Percentiles rank a stretch among this genome's conserved stretches.
Evolutionary conservation across 1,140 invertebrate genomes (phyloP).

Genomic region (Parapsyche elsis): DNA sequence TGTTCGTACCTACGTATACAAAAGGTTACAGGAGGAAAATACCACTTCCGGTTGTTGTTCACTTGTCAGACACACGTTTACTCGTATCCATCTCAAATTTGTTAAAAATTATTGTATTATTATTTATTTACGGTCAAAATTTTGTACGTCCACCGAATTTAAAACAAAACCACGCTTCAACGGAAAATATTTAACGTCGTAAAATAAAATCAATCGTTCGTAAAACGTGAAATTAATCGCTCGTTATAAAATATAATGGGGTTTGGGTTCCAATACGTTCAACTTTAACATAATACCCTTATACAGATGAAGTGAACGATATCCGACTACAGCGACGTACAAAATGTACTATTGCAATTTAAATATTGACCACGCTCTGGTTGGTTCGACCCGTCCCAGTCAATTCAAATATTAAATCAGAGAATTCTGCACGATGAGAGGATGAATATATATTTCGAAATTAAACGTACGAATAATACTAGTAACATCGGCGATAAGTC

Average conservation of each 20-base stretch:
- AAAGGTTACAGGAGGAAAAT: too few species aligned
- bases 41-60: too few species aligned
- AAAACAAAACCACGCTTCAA: neutral
- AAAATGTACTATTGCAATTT: neutral
- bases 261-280: neutral
- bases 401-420: neutral
- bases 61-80: too few species aligned
- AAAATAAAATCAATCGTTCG: slow-evolving; percentile 24
- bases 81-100: too few species aligned
- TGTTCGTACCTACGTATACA: neutral
- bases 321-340: neutral
- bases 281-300: slow-evolving; percentile 3
- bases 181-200: neutral
- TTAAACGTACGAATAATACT: too few species aligned
- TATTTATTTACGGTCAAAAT: neutral
- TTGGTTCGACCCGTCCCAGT: too few species aligned
- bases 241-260: neutral
- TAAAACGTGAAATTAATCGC: slow-evolving; percentile 2
- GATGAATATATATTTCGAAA: too few species aligned
- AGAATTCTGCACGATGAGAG: too few species aligned
- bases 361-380: neutral
- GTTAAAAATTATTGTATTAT: too few species aligned
- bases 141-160: neutral
- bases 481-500: neutral
- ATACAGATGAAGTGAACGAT: neutral